Base-by-base conservation (phyloP, 2,888 invertebrate genomes). In the Pseudanteris insignis region DNA sequence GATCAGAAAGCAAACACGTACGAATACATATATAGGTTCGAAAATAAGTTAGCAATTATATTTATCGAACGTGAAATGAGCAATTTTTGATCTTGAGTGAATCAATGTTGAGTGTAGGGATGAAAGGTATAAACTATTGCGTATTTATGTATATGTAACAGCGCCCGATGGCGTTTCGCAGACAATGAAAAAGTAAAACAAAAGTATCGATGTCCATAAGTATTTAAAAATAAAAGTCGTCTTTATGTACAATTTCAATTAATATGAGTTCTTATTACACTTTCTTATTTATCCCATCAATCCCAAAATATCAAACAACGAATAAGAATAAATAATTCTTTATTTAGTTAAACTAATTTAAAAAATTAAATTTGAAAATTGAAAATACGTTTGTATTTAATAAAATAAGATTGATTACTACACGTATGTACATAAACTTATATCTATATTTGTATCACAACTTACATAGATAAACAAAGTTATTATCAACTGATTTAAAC, bases 191-290 rank as follows among this genome's bases (percentile, higher is more conserved):
- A 67, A 53, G 63, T 63, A 65, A 58, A 65, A 55, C 64, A 71
- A 71, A 74, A 74, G 71, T 76, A 75, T 75, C 71, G 74, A 73
- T 75, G 76, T 76, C 74, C 76, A 76, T 69, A 76, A 75, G 70
- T 74, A 75, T 76, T 75, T 74, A 73, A 77, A 72, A 76, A 76
- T 74, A 76, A 77, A 76, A 75, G 73, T 76, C 74, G 73, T 76
- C 75, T 76, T 77, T 75, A 76, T 75, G 77, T 76, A 76, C 74
- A 76, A 76, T 75, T 75, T 74, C 66, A 74, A 75, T 65, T 59
- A 48, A 32, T 10, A 14, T 36, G 8, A 10, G 4, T 14, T 8
- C n/a, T 40, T 50, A 51, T 63, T 29, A 44, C n/a, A n/a, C n/a
- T n/a, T n/a, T n/a, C n/a, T n/a, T n/a, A n/a, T n/a, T n/a, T n/a